A percentile compares a stretch with the other conserved stretches of the same genome.
These are phyloP conservation scores for Stegastes partitus DNA, from an alignment of 2,113 vertebrate species.

Conservation along the genomic window DNA sequence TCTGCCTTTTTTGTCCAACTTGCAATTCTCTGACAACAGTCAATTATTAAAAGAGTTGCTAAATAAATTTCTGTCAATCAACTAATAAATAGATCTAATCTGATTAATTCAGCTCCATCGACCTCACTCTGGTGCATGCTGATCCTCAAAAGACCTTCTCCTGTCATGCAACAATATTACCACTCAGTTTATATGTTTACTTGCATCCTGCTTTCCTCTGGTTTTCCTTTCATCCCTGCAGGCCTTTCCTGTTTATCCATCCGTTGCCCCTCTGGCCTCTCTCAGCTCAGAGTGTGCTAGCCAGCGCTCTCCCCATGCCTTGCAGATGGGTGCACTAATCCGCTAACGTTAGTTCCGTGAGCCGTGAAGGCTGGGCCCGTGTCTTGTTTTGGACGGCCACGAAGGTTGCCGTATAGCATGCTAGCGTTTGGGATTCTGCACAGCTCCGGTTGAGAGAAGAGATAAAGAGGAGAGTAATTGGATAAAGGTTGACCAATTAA, in stretches of 20 bases:
- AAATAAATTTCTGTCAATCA: not conserved
- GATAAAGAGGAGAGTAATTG: slow-evolving; percentile 79
- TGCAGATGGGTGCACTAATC: slow-evolving; percentile 79
- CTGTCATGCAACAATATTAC: slow-evolving; percentile 15
- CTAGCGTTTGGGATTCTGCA: slow-evolving; percentile 56
- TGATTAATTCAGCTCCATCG: not conserved
- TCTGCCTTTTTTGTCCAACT: too few species aligned
- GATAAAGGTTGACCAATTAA: slow-evolving; percentile 83
- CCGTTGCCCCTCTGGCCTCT: slow-evolving; percentile 64
- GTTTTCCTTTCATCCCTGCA: slow-evolving; percentile 50
- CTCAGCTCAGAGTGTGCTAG: slow-evolving; percentile 55
- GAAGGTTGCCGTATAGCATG: slow-evolving; percentile 39
- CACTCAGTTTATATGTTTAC: slow-evolving; percentile 43
- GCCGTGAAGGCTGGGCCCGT: slow-evolving; percentile 66
- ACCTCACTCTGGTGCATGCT: not conserved
- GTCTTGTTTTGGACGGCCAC: slow-evolving; percentile 53
- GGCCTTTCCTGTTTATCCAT: slow-evolving; percentile 72
- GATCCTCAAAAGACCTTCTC: not conserved
- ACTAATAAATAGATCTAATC: slow-evolving; percentile 1
- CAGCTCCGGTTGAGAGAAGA: slow-evolving; percentile 51
- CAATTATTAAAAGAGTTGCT: not conserved
- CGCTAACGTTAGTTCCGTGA: slow-evolving; percentile 71
- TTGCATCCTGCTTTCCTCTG: slow-evolving; percentile 24
- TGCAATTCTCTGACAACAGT: too few species aligned
- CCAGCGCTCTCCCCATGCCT: slow-evolving; percentile 66